Evolutionary conservation across 2,113 vertebrate species (phyloP), one percentile per base, ranked within the genome.

Genomic region (Globicephala melas): DNA sequence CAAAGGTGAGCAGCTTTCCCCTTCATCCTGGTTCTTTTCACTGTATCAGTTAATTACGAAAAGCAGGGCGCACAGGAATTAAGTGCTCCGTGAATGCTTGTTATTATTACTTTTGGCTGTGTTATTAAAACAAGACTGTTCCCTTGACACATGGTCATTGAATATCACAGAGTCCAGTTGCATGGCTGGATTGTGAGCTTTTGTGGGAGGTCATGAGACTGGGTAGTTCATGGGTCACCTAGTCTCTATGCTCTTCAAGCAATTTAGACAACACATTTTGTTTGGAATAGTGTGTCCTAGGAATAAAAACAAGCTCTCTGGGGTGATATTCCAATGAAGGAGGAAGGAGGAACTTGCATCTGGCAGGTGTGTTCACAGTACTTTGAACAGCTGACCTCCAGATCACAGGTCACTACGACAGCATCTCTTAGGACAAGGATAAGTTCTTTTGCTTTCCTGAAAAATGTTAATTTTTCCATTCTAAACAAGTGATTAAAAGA

Each of bases 381-480:
- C 28, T 36, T 50, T 26, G 70, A 80, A 71, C 5, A 50, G 53
- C 8, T 81, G 58, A 90, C 47, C 23, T 70, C 13, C 60, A 87
- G 71, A 20, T 77, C 58, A n/a, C 1, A 50, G 55, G 70, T 76
- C 18, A 31, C 38, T 9, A 44, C 5, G 26, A 11, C 18, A 65
- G 44, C 7, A 4, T 31, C 76, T 94, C 13, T 65, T 58, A 18
- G 7, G 53, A 73, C 23, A 67, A 67, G 10, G 44, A 28, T 20
- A 47, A 41, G 20, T 41, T 41, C 13, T 31, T 87, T 70, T 50
- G n/a, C 36, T 83, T 79, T 26, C 41, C 9, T 31, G 50, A 53
- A 70, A 93, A 76, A 73, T 26, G 68, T 97, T 98, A 96, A 93
- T 18, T n/a, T 94, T 95, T 82, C 55, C 82, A 62, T 92, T 4